Evolutionary conservation across 1,140 invertebrate genomes (phyloP), one percentile per base, ranked within the genome.

Genomic region (Augochlora pura): DNA sequence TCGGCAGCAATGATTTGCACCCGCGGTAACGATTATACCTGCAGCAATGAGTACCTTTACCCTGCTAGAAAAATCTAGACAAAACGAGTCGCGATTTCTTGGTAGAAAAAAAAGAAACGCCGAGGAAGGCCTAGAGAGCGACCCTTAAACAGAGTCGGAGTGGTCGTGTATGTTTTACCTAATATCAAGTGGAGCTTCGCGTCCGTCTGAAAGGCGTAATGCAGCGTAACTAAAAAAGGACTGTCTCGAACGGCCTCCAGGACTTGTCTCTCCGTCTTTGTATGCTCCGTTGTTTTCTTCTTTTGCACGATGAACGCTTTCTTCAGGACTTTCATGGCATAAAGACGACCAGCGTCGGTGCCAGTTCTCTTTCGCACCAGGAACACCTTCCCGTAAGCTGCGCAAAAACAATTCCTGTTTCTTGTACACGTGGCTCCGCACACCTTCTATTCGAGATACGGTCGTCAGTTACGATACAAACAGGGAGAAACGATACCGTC

Each of bases 341-440:
- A 99, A 21, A 98, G 93, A 77, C 96, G 95, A 1, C 96, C 96
- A 82, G 95, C 94, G 93, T 99, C 98, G 10, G 94, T 93, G 38
- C 96, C 96, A 39, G 95, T 95, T 82, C 94, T 94, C 93, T 98
- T 98, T 73, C 97, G 94, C 54, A 98, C 98, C 86, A 98, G 94
- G 93, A 98, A 99, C 80, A 99, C 98, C 93, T 98, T 98, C 82
- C 98, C 98, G 91, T 99, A 99, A 46, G 98, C 98, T 98, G 94
- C 23, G 96, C 95, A 92, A 75, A 82, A 86, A 70, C 21, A 8
- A 18, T 68, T 18, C 10, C 23, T 21, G 9, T 52, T 25, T 42
- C 54, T 23, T 23, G 59, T 32, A 32, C n/a, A 42, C 10, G 8
- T 3, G 46, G 8, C 8, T 8, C 12, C 16, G n/a, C n/a, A 16